Conservation (phyloP, 2,888 invertebrate species). For the Archips crataeganus region DNA sequence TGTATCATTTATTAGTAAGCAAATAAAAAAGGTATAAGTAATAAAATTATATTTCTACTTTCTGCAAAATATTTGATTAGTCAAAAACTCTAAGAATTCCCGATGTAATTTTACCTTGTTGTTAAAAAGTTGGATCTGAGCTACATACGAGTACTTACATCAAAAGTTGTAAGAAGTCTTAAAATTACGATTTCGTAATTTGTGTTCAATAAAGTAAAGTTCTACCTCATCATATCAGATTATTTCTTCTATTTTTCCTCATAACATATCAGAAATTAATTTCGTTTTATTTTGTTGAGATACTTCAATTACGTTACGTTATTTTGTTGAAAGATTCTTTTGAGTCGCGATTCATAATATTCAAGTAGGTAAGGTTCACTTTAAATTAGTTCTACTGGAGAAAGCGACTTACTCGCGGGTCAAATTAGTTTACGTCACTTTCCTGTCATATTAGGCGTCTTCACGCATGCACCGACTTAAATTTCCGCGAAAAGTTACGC, state of each 20-base stretch:
- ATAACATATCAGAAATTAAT: background rate
- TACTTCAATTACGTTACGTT: background rate
- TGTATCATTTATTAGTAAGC: no score
- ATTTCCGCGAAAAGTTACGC: constrained; percentile 18
- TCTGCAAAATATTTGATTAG: background rate
- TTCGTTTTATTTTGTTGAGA: background rate
- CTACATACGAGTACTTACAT: background rate
- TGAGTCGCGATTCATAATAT: background rate
- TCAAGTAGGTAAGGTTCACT: background rate
- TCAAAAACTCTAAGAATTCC: background rate
- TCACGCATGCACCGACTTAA: constrained; percentile 20
- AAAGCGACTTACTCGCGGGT: background rate
- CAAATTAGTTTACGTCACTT: constrained; percentile 35
- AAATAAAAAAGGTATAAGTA: no score
- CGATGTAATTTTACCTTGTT: constrained; percentile 1
- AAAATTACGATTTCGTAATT: constrained; percentile 7
- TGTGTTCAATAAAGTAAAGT: constrained; percentile 8
- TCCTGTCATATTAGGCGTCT: constrained; percentile 29
- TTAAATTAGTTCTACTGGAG: background rate
- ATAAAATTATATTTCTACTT: background rate
- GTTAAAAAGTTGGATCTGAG: background rate
- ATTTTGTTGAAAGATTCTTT: background rate
- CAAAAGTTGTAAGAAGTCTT: constrained; percentile 5
- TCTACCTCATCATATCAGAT: background rate
- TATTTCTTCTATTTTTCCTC: background rate